These are phyloP conservation scores for Sebastes itinus DNA, from an alignment of 2,797 vertebrate species.

Conservation along the genomic window DNA sequence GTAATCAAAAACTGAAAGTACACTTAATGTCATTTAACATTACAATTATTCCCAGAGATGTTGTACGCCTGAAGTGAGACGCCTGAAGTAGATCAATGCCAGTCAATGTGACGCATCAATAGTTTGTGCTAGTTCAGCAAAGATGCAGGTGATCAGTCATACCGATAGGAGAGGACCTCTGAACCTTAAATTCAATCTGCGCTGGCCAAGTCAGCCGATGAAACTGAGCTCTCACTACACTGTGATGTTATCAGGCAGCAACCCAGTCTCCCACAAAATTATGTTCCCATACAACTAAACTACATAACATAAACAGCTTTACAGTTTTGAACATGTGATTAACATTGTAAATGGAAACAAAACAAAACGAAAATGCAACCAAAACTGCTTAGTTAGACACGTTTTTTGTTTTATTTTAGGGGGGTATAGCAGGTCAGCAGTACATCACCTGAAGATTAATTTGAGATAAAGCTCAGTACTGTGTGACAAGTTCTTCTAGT, in stretches of 20 bases:
- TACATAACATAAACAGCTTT: too few species aligned
- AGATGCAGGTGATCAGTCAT: slow-evolving; percentile 56
- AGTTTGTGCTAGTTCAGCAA: slow-evolving; percentile 60
- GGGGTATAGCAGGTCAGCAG: too few species aligned
- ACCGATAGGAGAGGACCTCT: slow-evolving; percentile 52
- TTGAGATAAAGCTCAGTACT: too few species aligned
- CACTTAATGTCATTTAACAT: background rate
- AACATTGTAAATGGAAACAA: too few species aligned
- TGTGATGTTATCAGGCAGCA: slow-evolving; percentile 1
- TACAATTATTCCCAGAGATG: background rate
- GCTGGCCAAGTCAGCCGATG: background rate
- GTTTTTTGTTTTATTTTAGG: too few species aligned
- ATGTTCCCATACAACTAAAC: too few species aligned
- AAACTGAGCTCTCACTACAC: background rate
- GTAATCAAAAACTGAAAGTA: background rate
- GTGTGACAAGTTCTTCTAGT: too few species aligned
- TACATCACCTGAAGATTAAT: too few species aligned
- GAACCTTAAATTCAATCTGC: slow-evolving; percentile 28
- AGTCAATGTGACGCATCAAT: slow-evolving; percentile 54
- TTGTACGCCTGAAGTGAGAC: slow-evolving; percentile 1
- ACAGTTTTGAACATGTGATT: too few species aligned
- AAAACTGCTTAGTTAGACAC: too few species aligned
- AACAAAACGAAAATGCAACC: too few species aligned
- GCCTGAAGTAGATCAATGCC: slow-evolving; percentile 55
- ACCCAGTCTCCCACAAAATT: too few species aligned